Evolutionary conservation across 2,888 invertebrate species (phyloP).

Genomic region (Drosophila sordidula): DNA sequence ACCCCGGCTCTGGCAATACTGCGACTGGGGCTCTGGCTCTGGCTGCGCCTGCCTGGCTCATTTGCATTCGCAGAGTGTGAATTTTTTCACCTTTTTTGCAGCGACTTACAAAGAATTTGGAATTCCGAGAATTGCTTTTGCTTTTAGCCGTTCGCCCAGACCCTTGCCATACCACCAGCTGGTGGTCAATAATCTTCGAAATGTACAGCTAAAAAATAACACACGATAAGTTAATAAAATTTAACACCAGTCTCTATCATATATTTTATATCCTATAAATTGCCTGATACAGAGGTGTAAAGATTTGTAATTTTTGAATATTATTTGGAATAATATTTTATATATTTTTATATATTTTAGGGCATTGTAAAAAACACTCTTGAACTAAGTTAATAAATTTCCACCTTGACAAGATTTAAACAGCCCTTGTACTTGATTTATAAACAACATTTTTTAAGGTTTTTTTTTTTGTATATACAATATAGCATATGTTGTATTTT

Average conservation of each 20-base stretch:
- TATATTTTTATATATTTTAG: too few species aligned
- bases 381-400: too few species aligned
- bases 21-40: background rate
- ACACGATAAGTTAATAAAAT: too few species aligned
- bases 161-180: slow-evolving; percentile 6
- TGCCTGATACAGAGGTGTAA: too few species aligned
- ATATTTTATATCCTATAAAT: too few species aligned
- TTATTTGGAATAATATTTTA: too few species aligned
- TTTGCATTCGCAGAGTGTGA: slow-evolving; percentile 64
- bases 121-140: slow-evolving; percentile 62
- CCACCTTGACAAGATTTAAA: too few species aligned
- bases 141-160: slow-evolving; percentile 19
- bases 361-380: too few species aligned
- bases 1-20: slow-evolving; percentile 1
- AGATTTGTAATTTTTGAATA: too few species aligned
- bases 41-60: slow-evolving; percentile 24
- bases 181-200: slow-evolving; percentile 20
- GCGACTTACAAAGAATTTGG: slow-evolving; percentile 62
- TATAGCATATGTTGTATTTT: slow-evolving; percentile 13
- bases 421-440: too few species aligned
- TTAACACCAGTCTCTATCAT: too few species aligned
- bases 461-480: background rate
- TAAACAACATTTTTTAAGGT: background rate
- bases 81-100: slow-evolving; percentile 63
- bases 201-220: too few species aligned